A percentile compares a stretch with the other conserved stretches of the same genome.
Conservation (phyloP, 2,113 vertebrate genomes). For the Theristicus caerulescens region DNA sequence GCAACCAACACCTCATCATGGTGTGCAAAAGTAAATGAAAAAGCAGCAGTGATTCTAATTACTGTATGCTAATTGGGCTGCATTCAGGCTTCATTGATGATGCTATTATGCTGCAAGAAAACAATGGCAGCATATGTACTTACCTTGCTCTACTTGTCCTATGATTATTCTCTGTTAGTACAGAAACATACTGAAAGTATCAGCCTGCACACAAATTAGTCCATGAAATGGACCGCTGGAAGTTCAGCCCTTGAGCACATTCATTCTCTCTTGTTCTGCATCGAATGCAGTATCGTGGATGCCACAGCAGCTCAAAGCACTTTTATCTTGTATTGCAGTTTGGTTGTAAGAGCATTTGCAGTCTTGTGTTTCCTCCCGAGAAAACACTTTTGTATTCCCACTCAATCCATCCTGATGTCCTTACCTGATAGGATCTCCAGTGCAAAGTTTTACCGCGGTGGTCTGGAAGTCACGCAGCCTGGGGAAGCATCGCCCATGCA, state of each 20-base stretch:
- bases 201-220: background rate
- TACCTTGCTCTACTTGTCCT: slow-evolving; percentile 49
- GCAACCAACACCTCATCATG: background rate
- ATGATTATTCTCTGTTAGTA: slow-evolving; percentile 19
- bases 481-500: background rate
- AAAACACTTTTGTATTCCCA: background rate
- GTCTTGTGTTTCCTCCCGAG: background rate
- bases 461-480: background rate
- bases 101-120: slow-evolving; percentile 56
- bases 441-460: background rate
- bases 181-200: background rate
- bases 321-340: background rate
- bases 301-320: background rate
- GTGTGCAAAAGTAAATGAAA: slow-evolving; percentile 19
- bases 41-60: slow-evolving; percentile 53
- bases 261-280: background rate
- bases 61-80: slow-evolving; percentile 53
- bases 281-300: background rate
- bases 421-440: background rate
- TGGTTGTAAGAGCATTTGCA: background rate
- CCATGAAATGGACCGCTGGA: slow-evolving; percentile 9
- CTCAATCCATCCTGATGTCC: background rate
- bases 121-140: slow-evolving; percentile 57
- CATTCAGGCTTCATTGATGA: slow-evolving; percentile 64
- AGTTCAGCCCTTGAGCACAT: slow-evolving; percentile 1